phyloP scores from a whole-genome alignment of 1,140 invertebrate species.

The Plectrocnemia conspersa region DNA sequence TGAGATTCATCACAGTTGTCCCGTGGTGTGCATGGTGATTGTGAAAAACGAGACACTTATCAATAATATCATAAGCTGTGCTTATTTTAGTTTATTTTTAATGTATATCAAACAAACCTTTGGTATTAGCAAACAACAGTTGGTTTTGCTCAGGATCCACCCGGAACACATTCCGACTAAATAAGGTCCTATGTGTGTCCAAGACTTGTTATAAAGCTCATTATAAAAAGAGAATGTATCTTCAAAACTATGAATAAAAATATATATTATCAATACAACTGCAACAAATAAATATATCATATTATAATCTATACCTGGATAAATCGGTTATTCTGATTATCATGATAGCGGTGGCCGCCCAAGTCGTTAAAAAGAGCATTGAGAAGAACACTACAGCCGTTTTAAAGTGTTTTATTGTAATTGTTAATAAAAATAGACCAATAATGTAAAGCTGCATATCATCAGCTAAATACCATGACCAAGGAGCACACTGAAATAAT shows the following conservation, averaged over 20 bases:
- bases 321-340: conserved; percentile 38
- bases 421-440: conserved; percentile 62
- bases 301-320: conserved; percentile 39
- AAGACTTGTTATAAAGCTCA: conserved; percentile 48
- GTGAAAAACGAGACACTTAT: too few relatives aligned
- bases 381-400: conserved; percentile 36
- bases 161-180: conserved; percentile 44
- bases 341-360: conserved; percentile 43
- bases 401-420: conserved; percentile 47
- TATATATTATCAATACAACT: too few relatives aligned
- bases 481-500: conserved; percentile 63
- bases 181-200: conserved; percentile 48
- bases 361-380: conserved; percentile 40
- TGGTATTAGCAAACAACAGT: conserved; percentile 42
- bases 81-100: neutral
- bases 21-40: too few relatives aligned
- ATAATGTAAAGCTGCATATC: conserved; percentile 71
- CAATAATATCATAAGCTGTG: neutral
- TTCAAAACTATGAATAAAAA: conserved; percentile 41
- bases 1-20: too few relatives aligned
- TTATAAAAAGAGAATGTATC: conserved; percentile 47
- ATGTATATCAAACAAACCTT: conserved; percentile 36
- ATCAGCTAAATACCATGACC: conserved; percentile 73
- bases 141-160: conserved; percentile 42
- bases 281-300: too few relatives aligned